Evolutionary conservation across 2,888 invertebrate species (phyloP).

Genomic region (Pollenia angustigena): DNA sequence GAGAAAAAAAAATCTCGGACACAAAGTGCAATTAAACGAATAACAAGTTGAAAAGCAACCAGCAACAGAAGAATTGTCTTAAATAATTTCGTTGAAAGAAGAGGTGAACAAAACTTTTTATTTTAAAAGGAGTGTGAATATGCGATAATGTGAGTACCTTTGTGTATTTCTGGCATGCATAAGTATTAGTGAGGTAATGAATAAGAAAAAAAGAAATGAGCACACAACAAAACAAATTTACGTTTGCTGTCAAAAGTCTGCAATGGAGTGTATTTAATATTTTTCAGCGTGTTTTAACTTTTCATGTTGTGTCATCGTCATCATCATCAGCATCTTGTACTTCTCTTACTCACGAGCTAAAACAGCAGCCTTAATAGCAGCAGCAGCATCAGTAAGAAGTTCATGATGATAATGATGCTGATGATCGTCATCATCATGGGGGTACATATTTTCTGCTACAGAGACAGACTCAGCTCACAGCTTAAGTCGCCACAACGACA

Average conservation of each 20-base stretch:
- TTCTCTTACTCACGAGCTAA: conserved; percentile 20
- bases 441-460: conserved; percentile 66
- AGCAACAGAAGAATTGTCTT: conserved; percentile 62
- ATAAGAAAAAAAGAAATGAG: conserved; percentile 46
- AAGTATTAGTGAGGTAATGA: conserved; percentile 52
- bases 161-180: neutral
- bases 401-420: conserved; percentile 24
- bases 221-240: conserved; percentile 80
- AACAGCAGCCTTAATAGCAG: conserved; percentile 58
- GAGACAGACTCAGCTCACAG: conserved; percentile 33
- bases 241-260: conserved; percentile 82
- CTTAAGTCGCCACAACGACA: conserved; percentile 63
- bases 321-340: conserved; percentile 68
- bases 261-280: conserved; percentile 82
- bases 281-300: conserved; percentile 82
- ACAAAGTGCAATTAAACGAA: conserved; percentile 76
- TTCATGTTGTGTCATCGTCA: conserved; percentile 83
- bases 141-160: conserved; percentile 26
- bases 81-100: conserved; percentile 58
- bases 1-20: conserved; percentile 75
- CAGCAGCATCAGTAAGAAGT: conserved; percentile 57
- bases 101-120: conserved; percentile 21
- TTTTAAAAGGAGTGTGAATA: conserved; percentile 61
- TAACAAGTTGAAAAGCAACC: conserved; percentile 65
- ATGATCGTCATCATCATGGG: conserved; percentile 62